A percentile compares a stretch with the other conserved stretches of the same genome.
phyloP scores from a whole-genome alignment of 2,888 invertebrate genomes.

The Heteropelma amictum region DNA sequence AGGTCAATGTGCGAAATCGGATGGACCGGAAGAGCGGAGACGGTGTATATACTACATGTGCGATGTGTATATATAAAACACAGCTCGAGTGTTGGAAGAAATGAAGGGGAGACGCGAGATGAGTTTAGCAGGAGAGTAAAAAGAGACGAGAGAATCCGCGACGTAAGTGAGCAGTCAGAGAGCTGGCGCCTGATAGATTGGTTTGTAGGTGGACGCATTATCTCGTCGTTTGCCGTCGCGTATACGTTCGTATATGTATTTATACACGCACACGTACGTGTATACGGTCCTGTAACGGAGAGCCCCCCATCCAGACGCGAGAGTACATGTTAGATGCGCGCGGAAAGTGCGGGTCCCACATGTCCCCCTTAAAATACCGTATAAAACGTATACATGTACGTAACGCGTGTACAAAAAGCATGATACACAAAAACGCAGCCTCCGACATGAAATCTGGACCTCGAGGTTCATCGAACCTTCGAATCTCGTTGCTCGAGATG shows the following conservation, averaged over 20 bases:
- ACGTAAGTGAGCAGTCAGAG: slow-evolving; percentile 77
- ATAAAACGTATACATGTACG: too few relatives aligned
- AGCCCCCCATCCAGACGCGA: slow-evolving; percentile 46
- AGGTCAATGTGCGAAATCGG: slow-evolving; percentile 56
- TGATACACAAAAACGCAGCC: too few relatives aligned
- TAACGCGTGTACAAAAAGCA: too few relatives aligned
- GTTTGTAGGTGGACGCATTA: slow-evolving; percentile 78
- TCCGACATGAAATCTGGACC: too few relatives aligned
- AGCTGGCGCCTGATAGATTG: slow-evolving; percentile 78
- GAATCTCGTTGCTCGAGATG: too few relatives aligned
- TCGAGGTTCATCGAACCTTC: too few relatives aligned
- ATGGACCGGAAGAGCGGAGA: not conserved
- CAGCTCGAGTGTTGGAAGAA: not conserved
- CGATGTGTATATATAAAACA: not conserved
- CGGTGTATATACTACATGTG: not conserved
- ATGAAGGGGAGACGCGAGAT: slow-evolving; percentile 3
- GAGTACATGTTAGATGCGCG: not conserved
- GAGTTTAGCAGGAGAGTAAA: slow-evolving; percentile 9
- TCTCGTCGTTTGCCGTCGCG: slow-evolving; percentile 65
- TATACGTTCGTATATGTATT: slow-evolving; percentile 50
- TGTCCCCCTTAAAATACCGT: too few relatives aligned
- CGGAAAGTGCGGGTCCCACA: not conserved
- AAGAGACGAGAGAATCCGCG: slow-evolving; percentile 53
- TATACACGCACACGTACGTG: too few relatives aligned
- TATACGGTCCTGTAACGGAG: slow-evolving; percentile 41